Conservation (phyloP, 1,140 invertebrate genomes). For the Trinorchestia longiramus region DNA sequence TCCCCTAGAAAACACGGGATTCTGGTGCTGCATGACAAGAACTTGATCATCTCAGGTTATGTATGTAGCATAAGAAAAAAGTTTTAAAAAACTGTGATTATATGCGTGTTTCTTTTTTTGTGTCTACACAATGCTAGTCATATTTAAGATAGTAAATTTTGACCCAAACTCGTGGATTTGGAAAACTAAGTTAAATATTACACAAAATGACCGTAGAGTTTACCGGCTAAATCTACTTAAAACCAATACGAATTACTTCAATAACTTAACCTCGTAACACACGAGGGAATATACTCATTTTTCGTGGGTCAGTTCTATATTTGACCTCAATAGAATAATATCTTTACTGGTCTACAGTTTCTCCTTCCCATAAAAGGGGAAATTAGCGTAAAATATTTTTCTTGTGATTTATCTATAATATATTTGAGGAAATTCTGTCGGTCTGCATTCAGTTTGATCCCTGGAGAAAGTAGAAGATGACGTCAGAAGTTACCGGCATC, state of each 20-base stretch:
- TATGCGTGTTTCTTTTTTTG: too few relatives aligned
- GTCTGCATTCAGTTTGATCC: not conserved
- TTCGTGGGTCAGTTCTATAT: not conserved
- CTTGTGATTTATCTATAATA: too few relatives aligned
- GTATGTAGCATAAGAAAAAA: too few relatives aligned
- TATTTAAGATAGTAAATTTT: not conserved
- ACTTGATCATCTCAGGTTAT: too few relatives aligned
- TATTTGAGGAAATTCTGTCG: not conserved
- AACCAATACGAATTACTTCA: not conserved
- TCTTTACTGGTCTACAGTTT: too few relatives aligned
- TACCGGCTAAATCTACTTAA: not conserved
- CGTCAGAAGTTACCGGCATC: constrained; percentile 31
- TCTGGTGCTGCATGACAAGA: too few relatives aligned
- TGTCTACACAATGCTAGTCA: not conserved
- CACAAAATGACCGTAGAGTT: not conserved
- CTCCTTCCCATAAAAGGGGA: too few relatives aligned
- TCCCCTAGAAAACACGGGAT: too few relatives aligned
- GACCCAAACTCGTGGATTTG: not conserved
- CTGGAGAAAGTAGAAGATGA: constrained; percentile 21
- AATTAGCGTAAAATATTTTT: not conserved
- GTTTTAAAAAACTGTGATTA: too few relatives aligned
- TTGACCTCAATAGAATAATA: not conserved
- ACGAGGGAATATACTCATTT: not conserved
- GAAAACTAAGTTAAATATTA: not conserved
- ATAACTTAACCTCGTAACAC: not conserved